Conservation (phyloP, 2,113 vertebrate species). For the Lophochroa leadbeateri region DNA sequence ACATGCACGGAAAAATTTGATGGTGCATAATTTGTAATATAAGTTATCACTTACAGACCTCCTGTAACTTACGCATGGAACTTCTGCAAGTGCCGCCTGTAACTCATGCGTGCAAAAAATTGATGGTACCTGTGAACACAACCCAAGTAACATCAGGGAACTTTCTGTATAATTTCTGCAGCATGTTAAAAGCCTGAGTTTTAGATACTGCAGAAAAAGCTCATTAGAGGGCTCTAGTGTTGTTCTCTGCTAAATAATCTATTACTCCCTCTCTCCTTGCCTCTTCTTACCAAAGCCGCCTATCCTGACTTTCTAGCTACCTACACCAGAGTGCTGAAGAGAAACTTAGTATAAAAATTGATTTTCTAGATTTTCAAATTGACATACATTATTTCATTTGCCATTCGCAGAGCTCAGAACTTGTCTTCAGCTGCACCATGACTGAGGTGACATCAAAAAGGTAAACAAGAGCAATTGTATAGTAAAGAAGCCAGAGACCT, state of each 20-base stretch:
- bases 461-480: neutral
- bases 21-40: neutral
- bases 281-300: conserved; percentile 43
- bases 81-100: neutral
- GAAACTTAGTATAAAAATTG: neutral
- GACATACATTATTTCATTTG: neutral
- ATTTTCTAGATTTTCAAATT: neutral
- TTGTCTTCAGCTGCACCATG: neutral
- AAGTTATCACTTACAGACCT: neutral
- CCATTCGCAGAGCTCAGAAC: neutral
- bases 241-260: conserved; percentile 31
- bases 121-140: neutral
- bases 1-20: neutral
- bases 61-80: neutral
- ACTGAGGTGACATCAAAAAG: neutral
- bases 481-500: neutral
- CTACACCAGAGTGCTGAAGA: neutral
- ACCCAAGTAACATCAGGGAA: neutral
- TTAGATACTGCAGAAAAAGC: neutral
- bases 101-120: neutral
- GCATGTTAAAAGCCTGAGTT: neutral
- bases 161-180: neutral
- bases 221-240: neutral
- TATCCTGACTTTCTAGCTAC: conserved; percentile 11
- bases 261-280: neutral